Percentiles rank a stretch among this genome's conserved stretches.
Conservation (phyloP, 37 sponge, comb jelly and placozoan genomes). For the Cladorhizidae sp. region DNA sequence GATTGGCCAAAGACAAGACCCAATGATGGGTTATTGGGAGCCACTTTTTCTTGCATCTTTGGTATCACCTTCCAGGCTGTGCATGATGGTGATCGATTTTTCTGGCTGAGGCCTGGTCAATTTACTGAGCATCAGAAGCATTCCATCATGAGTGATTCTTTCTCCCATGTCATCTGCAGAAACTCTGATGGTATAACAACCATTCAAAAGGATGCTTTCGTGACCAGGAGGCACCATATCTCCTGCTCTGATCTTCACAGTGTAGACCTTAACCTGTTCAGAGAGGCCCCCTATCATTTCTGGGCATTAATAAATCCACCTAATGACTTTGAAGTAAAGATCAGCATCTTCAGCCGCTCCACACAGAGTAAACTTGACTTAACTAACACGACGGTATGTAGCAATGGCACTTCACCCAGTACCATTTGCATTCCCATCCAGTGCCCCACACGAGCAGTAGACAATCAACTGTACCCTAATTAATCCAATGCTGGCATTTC, state of each 20-base stretch:
- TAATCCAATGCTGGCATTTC: no score
- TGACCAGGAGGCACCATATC: slow-evolving; percentile 23
- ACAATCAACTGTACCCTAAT: no score
- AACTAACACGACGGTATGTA: no score
- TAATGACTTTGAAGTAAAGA: not conserved
- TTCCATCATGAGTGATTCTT: slow-evolving; percentile 35
- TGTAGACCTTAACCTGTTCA: slow-evolving; percentile 29
- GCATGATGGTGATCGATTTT: slow-evolving; percentile 90
- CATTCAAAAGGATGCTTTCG: slow-evolving; percentile 74
- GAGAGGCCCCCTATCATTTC: slow-evolving; percentile 27
- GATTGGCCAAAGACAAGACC: slow-evolving; percentile 78
- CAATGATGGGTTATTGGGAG: slow-evolving; percentile 61
- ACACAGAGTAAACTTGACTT: slow-evolving; percentile 34
- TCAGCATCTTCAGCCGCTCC: slow-evolving; percentile 60
- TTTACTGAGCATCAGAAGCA: slow-evolving; percentile 67
- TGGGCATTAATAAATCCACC: not conserved
- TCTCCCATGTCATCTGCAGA: slow-evolving; percentile 85
- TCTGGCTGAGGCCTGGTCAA: slow-evolving; percentile 59
- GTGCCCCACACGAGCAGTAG: no score
- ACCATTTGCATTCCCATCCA: no score
- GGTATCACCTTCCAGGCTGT: slow-evolving; percentile 68
- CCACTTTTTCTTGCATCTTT: slow-evolving; percentile 93
- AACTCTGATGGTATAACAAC: slow-evolving; percentile 62
- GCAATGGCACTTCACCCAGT: no score
- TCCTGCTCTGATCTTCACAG: slow-evolving; percentile 25